Conservation (phyloP, 2,888 invertebrate species). For the Luperina testacea region DNA sequence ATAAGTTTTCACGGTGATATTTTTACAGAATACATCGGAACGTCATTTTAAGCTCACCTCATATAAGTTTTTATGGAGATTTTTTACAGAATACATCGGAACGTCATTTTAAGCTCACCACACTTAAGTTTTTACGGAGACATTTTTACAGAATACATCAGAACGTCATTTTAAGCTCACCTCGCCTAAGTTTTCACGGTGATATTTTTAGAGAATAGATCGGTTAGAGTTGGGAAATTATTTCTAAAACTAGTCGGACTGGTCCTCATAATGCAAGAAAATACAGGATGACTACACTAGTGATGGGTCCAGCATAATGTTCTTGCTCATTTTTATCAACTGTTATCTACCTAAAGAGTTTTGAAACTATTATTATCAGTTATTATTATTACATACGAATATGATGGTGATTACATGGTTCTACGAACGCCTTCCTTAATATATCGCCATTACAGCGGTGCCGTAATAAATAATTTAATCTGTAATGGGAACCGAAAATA, state of each 20-base stretch:
- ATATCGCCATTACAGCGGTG: not conserved
- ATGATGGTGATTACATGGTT: not conserved
- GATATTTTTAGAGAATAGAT: too few species aligned
- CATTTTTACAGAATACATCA: too few species aligned
- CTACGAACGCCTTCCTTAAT: not conserved
- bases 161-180: not conserved
- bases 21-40: too few species aligned
- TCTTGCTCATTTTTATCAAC: not conserved
- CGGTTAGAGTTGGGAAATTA: not conserved
- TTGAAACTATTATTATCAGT: not conserved
- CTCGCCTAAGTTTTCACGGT: not conserved
- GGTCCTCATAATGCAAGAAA: not conserved
- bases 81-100: too few species aligned
- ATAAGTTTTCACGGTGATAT: too few species aligned
- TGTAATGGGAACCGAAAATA: not conserved
- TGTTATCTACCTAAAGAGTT: not conserved
- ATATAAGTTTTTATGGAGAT: too few species aligned
- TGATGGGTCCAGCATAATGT: not conserved
- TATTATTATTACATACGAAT: not conserved
- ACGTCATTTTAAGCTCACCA: too few species aligned
- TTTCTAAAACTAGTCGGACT: not conserved
- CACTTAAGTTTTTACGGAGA: too few species aligned
- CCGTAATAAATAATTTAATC: not conserved
- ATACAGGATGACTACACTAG: not conserved
- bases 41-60: too few species aligned